Evolutionary conservation across 2,888 invertebrate genomes (phyloP), one percentile per base, ranked within the genome.

Genomic region (Epinotia brunnichana): DNA sequence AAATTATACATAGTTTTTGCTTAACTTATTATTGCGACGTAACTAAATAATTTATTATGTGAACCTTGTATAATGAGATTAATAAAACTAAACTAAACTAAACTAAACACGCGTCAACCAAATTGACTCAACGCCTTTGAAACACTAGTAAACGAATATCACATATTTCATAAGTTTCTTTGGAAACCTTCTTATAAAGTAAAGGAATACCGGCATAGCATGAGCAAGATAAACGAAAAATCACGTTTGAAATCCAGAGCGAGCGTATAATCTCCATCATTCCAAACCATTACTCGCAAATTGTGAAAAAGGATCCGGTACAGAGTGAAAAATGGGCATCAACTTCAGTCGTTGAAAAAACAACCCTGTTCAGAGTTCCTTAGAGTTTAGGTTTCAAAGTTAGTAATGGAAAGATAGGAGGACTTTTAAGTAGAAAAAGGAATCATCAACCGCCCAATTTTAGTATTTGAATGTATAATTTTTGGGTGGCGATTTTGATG

Each of bases 221-320:
- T 63, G 44, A 63, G 73, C 3, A 69, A 69, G 73, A 73, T 73
- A 62, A 73, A 73, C 63, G 73, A 69, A 69, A 73, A 73, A 69
- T 73, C 73, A 74, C 69, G 76, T 70, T 21, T 53, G 62, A 51
- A 71, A 69, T 54, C 53, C 39, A 70, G 59, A 64, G 73, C 73
- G 75, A 78, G 78, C 71, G 76, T 67, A 74, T 76, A 80, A 79
- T 82, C 83, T 84, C 79, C 79, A 80, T 79, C 79, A 78, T 86
- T 85, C 81, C 82, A 74, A 76, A 61, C 80, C 87, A 87, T 87
- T 87, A 80, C 77, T 63, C 80, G 74, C 78, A 80, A 83, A 81
- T 83, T 82, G 83, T 79, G 59, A 72, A 75, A 75, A 76, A 44
- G 54, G 69, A 63, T 77, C 77, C 72, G 74, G 78, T 78, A 80